A percentile compares a stretch with the other conserved stretches of the same genome.
phyloP scores from a whole-genome alignment of 1,140 invertebrate species.

The Anthonomus grandis region DNA sequence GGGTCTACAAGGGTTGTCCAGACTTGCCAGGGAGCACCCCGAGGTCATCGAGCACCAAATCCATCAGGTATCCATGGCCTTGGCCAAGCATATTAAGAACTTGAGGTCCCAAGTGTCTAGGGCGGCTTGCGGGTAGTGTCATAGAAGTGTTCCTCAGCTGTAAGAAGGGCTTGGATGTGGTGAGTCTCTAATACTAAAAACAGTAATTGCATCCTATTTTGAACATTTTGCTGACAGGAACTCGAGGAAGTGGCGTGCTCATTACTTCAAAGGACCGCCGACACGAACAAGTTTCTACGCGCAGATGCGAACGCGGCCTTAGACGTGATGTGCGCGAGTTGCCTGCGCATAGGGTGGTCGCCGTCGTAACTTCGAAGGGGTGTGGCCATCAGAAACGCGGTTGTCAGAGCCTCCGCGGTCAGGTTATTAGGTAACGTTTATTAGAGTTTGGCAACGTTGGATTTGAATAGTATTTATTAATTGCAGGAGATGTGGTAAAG shows the following conservation, averaged over 20 bases:
- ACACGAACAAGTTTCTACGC: slow-evolving; percentile 89
- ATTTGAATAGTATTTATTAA: background rate
- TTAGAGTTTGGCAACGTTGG: background rate
- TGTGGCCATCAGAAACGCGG: slow-evolving; percentile 80
- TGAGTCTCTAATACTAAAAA: slow-evolving; percentile 47
- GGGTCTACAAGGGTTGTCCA: slow-evolving; percentile 68
- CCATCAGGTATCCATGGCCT: slow-evolving; percentile 63
- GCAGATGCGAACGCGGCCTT: slow-evolving; percentile 83
- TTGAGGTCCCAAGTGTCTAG: slow-evolving; percentile 87
- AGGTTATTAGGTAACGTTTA: slow-evolving; percentile 60
- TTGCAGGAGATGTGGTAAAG: slow-evolving; percentile 58
- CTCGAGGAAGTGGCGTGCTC: slow-evolving; percentile 78
- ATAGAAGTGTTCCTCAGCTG: slow-evolving; percentile 71
- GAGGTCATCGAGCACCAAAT: slow-evolving; percentile 59
- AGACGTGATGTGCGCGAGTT: slow-evolving; percentile 72
- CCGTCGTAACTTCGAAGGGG: slow-evolving; percentile 54
- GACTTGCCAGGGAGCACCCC: slow-evolving; percentile 67
- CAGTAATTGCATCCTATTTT: no score
- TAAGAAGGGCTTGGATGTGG: slow-evolving; percentile 71
- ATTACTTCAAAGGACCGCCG: slow-evolving; percentile 81
- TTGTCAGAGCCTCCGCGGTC: slow-evolving; percentile 76
- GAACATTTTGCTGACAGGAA: no score
- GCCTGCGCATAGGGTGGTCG: slow-evolving; percentile 55
- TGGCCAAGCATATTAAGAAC: slow-evolving; percentile 79
- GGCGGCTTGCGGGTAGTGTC: slow-evolving; percentile 74